A percentile compares a stretch with the other conserved stretches of the same genome.
These are phyloP conservation scores for Chelonus formosanus DNA, from an alignment of 2,888 invertebrate genomes.

Conservation along the genomic window DNA sequence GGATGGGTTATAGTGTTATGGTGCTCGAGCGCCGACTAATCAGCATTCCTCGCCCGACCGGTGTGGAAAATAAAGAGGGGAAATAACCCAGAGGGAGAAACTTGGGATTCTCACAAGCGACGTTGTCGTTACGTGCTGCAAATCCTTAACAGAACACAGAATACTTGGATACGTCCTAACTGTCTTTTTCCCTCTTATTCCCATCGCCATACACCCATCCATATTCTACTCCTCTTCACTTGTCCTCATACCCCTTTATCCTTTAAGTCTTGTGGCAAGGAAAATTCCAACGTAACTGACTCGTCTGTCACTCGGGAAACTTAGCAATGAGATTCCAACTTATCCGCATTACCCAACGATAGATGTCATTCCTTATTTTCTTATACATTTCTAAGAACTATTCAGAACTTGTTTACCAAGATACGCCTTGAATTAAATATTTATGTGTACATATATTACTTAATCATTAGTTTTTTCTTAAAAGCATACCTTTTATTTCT, in stretches of 20 bases:
- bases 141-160: conserved; percentile 61
- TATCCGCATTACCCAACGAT: conserved; percentile 1
- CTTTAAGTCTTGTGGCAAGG: not conserved
- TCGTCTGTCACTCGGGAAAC: not conserved
- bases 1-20: conserved; percentile 63
- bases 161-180: conserved; percentile 48
- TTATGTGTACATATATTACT: too few relatives aligned
- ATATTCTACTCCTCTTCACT: too few relatives aligned
- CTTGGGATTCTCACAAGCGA: conserved; percentile 45
- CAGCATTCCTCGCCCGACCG: conserved; percentile 57
- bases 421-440: too few relatives aligned
- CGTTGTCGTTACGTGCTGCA: conserved; percentile 62
- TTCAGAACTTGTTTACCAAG: too few relatives aligned
- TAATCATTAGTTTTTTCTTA: too few relatives aligned
- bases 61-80: conserved; percentile 33
- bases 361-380: not conserved
- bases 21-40: conserved; percentile 63
- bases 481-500: too few relatives aligned
- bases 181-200: conserved; percentile 12
- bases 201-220: not conserved
- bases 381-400: too few relatives aligned
- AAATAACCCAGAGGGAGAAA: conserved; percentile 38
- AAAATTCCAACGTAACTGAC: not conserved
- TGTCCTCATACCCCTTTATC: too few relatives aligned
- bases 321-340: conserved; percentile 17